Conservation (phyloP, 2,888 invertebrate genomes). For the Drosophila eohydei region DNA sequence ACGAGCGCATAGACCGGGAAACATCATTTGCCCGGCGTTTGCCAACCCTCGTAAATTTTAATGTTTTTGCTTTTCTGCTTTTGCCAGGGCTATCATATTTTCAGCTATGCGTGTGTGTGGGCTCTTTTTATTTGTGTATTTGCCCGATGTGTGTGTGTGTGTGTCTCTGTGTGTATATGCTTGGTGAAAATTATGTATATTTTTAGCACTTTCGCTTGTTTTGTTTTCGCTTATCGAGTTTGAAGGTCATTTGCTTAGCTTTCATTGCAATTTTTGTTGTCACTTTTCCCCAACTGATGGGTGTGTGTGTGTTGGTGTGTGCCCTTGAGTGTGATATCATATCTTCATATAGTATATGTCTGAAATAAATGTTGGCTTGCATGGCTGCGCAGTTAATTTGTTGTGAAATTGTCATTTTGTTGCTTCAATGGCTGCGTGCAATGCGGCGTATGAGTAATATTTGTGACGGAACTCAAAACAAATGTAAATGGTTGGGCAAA, state of each 20-base stretch:
- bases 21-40: constrained; percentile 69
- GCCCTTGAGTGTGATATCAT: constrained; percentile 61
- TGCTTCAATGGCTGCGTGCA: constrained; percentile 75
- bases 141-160: constrained; percentile 1
- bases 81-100: constrained; percentile 71
- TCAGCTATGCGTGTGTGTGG: constrained; percentile 32
- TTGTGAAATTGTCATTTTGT: constrained; percentile 79
- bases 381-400: constrained; percentile 76
- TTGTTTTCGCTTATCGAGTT: constrained; percentile 81
- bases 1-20: constrained; percentile 48
- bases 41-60: constrained; percentile 70
- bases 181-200: constrained; percentile 76
- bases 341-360: constrained; percentile 50
- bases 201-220: constrained; percentile 80
- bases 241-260: constrained; percentile 77
- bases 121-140: constrained; percentile 19
- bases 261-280: constrained; percentile 60
- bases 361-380: constrained; percentile 58
- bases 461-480: constrained; percentile 37
- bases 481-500: constrained; percentile 42
- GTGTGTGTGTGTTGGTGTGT: constrained; percentile 1
- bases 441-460: constrained; percentile 76
- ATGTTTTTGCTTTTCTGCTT: constrained; percentile 67
- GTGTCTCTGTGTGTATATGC: constrained; percentile 25
- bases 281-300: background rate